Evolutionary conservation across 2,888 invertebrate genomes (phyloP).

Genomic region (Laspeyria flexula): DNA sequence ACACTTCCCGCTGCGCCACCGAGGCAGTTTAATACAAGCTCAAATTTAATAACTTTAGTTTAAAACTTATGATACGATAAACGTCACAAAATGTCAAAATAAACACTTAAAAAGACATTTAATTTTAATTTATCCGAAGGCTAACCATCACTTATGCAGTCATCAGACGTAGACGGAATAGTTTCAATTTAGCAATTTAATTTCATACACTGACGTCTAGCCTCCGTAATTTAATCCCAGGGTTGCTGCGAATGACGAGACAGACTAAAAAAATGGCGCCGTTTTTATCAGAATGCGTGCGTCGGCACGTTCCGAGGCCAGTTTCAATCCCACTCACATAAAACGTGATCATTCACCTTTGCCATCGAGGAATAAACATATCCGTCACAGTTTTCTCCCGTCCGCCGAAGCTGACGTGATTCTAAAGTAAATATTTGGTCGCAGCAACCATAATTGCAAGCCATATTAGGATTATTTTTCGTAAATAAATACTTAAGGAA

Average conservation of each 20-base stretch:
- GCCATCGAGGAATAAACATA: slow-evolving; percentile 67
- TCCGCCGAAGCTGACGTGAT: slow-evolving; percentile 41
- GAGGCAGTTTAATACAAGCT: too few species aligned
- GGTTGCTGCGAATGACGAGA: slow-evolving; percentile 49
- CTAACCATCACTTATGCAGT: slow-evolving; percentile 4
- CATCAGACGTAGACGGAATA: slow-evolving; percentile 17
- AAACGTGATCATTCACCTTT: slow-evolving; percentile 77
- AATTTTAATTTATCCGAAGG: background rate
- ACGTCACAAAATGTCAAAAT: too few species aligned
- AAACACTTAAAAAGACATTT: background rate
- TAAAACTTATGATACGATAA: too few species aligned
- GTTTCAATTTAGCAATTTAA: slow-evolving; percentile 46
- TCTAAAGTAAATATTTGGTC: slow-evolving; percentile 53
- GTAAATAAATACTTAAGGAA: background rate
- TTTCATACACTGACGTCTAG: slow-evolving; percentile 56
- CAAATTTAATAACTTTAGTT: too few species aligned
- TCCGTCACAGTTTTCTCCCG: slow-evolving; percentile 56
- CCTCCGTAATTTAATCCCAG: slow-evolving; percentile 62
- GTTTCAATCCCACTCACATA: slow-evolving; percentile 70
- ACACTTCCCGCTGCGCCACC: too few species aligned
- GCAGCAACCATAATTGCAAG: background rate
- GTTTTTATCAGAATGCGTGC: slow-evolving; percentile 64
- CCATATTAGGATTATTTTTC: background rate
- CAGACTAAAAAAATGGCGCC: slow-evolving; percentile 47
- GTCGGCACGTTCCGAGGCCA: slow-evolving; percentile 65